Percentiles rank a stretch among this genome's conserved stretches.
Conservation (phyloP, 2,113 vertebrate species). For the Tauraco erythrolophus region DNA sequence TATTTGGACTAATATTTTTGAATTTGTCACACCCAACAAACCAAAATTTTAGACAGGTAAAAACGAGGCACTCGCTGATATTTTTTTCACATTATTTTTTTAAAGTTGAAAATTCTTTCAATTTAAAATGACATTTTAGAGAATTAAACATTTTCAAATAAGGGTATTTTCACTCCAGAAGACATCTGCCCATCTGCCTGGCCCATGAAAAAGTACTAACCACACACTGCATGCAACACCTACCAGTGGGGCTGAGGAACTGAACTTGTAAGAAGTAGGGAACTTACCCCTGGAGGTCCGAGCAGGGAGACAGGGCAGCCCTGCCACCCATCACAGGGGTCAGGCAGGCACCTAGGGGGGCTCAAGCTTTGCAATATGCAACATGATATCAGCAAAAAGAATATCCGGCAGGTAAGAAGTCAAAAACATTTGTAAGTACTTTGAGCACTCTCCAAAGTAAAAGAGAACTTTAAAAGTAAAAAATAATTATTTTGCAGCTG, state of each 20-base stretch:
- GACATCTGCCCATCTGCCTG: background rate
- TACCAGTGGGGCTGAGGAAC: background rate
- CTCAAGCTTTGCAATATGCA: background rate
- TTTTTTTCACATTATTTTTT: background rate
- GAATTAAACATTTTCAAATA: background rate
- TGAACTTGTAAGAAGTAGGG: background rate
- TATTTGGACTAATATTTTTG: background rate
- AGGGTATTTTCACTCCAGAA: background rate
- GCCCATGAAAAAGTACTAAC: background rate
- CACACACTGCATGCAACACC: rapidly evolving
- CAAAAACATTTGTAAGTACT: background rate
- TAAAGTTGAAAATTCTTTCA: background rate
- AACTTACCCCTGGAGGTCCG: rapidly evolving
- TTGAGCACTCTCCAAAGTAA: background rate
- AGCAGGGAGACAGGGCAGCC: background rate
- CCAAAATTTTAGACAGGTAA: background rate
- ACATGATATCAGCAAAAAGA: background rate
- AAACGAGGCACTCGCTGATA: background rate
- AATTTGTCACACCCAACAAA: background rate
- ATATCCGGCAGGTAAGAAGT: background rate
- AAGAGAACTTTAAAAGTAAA: background rate
- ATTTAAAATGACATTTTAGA: background rate
- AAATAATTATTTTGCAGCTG: background rate
- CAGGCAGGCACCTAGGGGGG: too few species aligned
- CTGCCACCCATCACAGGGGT: rapidly evolving